Evolutionary conservation across 2,113 vertebrate species (phyloP).

Genomic region (Melanerpes formicivorus): DNA sequence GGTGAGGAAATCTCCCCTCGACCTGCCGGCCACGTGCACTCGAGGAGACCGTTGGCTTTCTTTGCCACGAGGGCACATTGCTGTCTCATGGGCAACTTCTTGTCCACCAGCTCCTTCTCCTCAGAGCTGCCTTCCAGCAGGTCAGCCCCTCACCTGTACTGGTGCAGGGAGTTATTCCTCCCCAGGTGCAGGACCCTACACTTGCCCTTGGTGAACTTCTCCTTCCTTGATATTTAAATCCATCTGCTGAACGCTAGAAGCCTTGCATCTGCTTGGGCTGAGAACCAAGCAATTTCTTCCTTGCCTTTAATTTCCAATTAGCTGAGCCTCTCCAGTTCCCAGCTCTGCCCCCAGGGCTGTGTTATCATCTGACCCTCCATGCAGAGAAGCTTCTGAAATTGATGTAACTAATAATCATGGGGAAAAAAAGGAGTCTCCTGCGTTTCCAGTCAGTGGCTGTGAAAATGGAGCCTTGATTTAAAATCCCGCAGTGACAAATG

Average conservation of each 20-base stretch:
- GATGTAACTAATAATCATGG: constrained; percentile 45
- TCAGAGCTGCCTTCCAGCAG: too few species aligned
- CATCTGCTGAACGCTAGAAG: background rate
- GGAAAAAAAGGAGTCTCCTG: background rate
- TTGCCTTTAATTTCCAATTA: constrained; percentile 65
- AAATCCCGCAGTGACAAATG: constrained; percentile 55
- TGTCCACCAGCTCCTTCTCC: too few species aligned
- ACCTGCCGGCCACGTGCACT: too few species aligned
- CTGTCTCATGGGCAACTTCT: too few species aligned
- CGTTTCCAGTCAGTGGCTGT: background rate
- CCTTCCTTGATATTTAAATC: background rate
- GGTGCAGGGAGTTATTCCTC: too few species aligned
- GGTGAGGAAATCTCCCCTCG: too few species aligned
- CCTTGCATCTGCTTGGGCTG: background rate
- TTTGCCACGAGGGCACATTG: too few species aligned
- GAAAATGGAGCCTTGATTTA: background rate
- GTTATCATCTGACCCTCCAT: background rate
- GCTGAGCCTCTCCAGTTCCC: constrained; percentile 30
- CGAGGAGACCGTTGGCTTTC: too few species aligned
- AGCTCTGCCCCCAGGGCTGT: constrained; percentile 36
- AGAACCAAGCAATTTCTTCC: constrained; percentile 33
- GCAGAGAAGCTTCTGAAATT: constrained; percentile 39
- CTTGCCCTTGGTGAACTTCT: background rate
- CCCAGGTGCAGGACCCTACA: too few species aligned
- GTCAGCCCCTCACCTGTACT: too few species aligned